Base-by-base conservation (phyloP, 1,140 invertebrate species). In the Cylas formicarius region DNA sequence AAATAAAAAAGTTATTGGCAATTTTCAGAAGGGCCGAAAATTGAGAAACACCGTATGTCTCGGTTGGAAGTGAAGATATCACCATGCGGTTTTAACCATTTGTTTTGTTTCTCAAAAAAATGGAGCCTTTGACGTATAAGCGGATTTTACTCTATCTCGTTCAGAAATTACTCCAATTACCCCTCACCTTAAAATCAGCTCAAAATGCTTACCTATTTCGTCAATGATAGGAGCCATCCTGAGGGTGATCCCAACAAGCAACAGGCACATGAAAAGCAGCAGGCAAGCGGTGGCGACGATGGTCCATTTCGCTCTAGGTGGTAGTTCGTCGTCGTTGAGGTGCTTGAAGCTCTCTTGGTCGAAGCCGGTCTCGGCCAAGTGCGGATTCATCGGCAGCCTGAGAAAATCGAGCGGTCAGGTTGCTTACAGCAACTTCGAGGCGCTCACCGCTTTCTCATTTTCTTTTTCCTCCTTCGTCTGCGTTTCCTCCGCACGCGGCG, bases 171-270 rank as follows among this genome's bases (percentile, higher is more conserved):
- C n/a, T n/a, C n/a, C n/a, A n/a, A n/a, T n/a, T n/a, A n/a, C n/a
- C n/a, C n/a, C n/a, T n/a, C n/a, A n/a, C n/a, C n/a, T n/a, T n/a
- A n/a, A n/a, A n/a, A n/a, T n/a, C n/a, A 26, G 8, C n/a, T 26
- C 8, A 26, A 11, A 37, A 42, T n/a, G 78, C 84, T 84, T 66
- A 92, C 88, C 88, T 80, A 92, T 88, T 60, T 91, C 86, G 61
- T 92, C 89, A 52, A 92, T 92, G 35, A 92, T 80, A 1, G 89
- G 89, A 2, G 88, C 88, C 84, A 92, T 89, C 22, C 87, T 69
- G 2, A 92, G 69, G 0, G 88, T 92, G 24, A 90, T 80, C 2
- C 87, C 88, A n/a, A 92, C 87, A 13, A 91, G 70, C 37, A 91
- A 71, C 48, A 92, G 75, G 59, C 87, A 90, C 71, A 90, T 85